A percentile compares a stretch with the other conserved stretches of the same genome.
These are phyloP conservation scores for Myodes glareolus DNA, from an alignment of 2,113 vertebrate genomes.

Conservation along the genomic window DNA sequence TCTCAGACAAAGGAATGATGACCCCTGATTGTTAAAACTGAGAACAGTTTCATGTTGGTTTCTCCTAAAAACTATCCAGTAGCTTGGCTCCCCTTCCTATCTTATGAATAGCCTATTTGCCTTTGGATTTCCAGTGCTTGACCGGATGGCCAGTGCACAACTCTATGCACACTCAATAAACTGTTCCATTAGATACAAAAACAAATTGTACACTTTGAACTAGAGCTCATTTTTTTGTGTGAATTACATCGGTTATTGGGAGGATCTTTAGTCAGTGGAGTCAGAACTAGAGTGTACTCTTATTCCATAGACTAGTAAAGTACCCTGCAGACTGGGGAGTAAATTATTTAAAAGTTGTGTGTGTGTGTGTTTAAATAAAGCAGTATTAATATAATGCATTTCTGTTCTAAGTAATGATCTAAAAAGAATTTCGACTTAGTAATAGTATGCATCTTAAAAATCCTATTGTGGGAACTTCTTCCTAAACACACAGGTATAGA, in stretches of 20 bases:
- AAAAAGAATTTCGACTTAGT: conserved; percentile 35
- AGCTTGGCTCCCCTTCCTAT: not conserved
- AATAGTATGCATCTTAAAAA: conserved; percentile 56
- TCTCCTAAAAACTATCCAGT: not conserved
- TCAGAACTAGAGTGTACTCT: conserved; percentile 23
- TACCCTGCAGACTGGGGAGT: not conserved
- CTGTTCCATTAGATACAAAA: not conserved
- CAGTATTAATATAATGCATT: conserved; percentile 42
- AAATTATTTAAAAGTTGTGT: conserved; percentile 46
- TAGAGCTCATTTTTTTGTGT: conserved; percentile 37
- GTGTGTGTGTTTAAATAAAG: not conserved
- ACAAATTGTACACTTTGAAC: conserved; percentile 15
- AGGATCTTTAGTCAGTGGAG: not conserved
- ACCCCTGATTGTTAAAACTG: not conserved
- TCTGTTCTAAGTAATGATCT: conserved; percentile 36
- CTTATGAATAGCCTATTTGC: not conserved
- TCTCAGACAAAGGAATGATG: not conserved
- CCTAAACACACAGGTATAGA: conserved; percentile 40
- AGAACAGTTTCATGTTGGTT: not conserved
- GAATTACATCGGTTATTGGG: conserved; percentile 39
- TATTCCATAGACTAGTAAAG: conserved; percentile 28
- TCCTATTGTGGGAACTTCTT: conserved; percentile 27
- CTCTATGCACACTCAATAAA: not conserved
- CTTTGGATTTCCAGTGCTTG: not conserved
- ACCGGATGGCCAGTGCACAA: not conserved